Evolutionary conservation across 1,140 invertebrate species (phyloP).

Genomic region (Drosophila funebris): DNA sequence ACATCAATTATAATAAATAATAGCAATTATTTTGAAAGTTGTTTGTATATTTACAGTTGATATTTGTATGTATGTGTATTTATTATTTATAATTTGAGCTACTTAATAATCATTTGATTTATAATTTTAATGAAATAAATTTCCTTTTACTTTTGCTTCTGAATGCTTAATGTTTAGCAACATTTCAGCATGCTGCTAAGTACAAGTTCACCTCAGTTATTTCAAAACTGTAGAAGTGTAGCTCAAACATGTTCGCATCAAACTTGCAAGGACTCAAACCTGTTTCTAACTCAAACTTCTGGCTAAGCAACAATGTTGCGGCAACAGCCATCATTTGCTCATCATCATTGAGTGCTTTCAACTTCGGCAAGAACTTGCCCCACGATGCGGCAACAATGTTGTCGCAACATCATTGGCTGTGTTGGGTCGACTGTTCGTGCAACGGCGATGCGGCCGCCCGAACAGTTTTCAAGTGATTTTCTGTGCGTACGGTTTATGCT

Average conservation of each 20-base stretch:
- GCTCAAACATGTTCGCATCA: slow-evolving; percentile 17
- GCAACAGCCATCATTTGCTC: not conserved
- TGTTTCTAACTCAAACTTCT: slow-evolving; percentile 20
- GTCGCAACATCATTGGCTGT: slow-evolving; percentile 41
- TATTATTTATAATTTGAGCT: not conserved
- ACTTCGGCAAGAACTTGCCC: not conserved
- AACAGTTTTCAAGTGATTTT: slow-evolving; percentile 69
- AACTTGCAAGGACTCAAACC: not conserved
- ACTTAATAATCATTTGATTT: too few species aligned
- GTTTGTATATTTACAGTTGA: too few species aligned
- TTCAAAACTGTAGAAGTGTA: not conserved
- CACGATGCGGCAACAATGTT: slow-evolving; percentile 34
- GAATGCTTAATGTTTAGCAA: not conserved
- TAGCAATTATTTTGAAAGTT: not conserved
- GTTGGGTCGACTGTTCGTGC: slow-evolving; percentile 20
- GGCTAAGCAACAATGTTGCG: slow-evolving; percentile 6
- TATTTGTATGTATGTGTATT: not conserved
- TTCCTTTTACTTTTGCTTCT: not conserved
- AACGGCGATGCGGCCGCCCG: slow-evolving; percentile 26
- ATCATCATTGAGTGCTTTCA: not conserved
- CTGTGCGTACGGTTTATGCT: slow-evolving; percentile 50
- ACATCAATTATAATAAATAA: not conserved
- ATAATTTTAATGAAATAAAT: too few species aligned
- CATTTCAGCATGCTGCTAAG: not conserved
- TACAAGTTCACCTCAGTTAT: slow-evolving; percentile 22